Evolutionary conservation across 2,888 invertebrate species (phyloP).

Genomic region (Stratiomys singularior): DNA sequence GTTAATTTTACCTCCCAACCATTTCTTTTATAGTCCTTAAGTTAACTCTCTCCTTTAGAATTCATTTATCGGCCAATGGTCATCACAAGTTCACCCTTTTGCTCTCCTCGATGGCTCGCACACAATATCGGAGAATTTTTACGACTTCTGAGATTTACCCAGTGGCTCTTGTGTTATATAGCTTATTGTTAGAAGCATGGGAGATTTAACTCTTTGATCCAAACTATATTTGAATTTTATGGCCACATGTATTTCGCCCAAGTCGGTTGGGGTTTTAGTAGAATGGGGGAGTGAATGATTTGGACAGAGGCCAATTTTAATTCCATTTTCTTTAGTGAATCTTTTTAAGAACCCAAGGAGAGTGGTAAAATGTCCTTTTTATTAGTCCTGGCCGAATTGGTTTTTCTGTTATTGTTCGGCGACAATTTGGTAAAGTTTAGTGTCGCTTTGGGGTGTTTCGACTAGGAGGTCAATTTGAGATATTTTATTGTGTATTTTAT

Average conservation of each 20-base stretch:
- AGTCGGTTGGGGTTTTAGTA: slow-evolving; percentile 43
- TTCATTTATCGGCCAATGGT: slow-evolving; percentile 39
- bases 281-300: slow-evolving; percentile 31
- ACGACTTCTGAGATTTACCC: slow-evolving; percentile 19
- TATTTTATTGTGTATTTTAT: neutral
- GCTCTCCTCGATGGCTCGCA: neutral
- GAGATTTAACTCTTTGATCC: slow-evolving; percentile 39
- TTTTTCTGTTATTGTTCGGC: slow-evolving; percentile 28
- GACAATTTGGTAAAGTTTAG: slow-evolving; percentile 29
- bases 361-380: slow-evolving; percentile 42
- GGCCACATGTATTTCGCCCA: slow-evolving; percentile 46
- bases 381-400: slow-evolving; percentile 20
- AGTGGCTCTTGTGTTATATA: slow-evolving; percentile 6
- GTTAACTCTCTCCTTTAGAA: slow-evolving; percentile 30
- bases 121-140: slow-evolving; percentile 19
- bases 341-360: neutral
- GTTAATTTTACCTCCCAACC: neutral
- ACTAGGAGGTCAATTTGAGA: neutral
- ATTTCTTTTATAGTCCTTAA: slow-evolving; percentile 9
- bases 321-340: slow-evolving; percentile 52
- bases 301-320: slow-evolving; percentile 52
- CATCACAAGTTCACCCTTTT: slow-evolving; percentile 22
- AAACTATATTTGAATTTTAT: slow-evolving; percentile 49
- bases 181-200: neutral
- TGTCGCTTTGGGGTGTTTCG: slow-evolving; percentile 8